phyloP scores from a whole-genome alignment of 2,888 invertebrate species.

The Crioceris asparagi region DNA sequence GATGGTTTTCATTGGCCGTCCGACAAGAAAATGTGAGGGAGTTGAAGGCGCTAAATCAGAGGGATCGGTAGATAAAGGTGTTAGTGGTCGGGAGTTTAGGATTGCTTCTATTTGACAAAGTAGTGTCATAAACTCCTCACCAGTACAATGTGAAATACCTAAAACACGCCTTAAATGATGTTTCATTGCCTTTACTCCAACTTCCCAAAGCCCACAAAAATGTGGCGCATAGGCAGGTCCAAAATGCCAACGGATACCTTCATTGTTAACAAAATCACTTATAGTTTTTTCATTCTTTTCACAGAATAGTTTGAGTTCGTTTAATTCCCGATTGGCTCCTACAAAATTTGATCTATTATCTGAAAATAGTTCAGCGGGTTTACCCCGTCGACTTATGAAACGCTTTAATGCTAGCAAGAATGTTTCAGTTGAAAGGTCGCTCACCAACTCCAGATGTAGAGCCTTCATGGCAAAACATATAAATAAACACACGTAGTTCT shows the following conservation, averaged over 20 bases:
- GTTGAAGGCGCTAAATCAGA: conserved; percentile 12
- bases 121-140: conserved; percentile 22
- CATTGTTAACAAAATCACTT: neutral
- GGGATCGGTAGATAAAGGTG: conserved; percentile 14
- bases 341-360: conserved; percentile 22
- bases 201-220: conserved; percentile 15
- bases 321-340: conserved; percentile 13
- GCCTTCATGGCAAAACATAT: no score
- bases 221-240: conserved; percentile 14
- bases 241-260: conserved; percentile 11
- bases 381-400: conserved; percentile 21
- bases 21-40: conserved; percentile 14
- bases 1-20: no score
- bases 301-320: conserved; percentile 7
- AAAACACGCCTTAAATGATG: conserved; percentile 14
- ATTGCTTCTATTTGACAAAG: conserved; percentile 20
- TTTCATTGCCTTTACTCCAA: conserved; percentile 10
- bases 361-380: conserved; percentile 14
- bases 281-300: conserved; percentile 3
- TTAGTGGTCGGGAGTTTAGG: no score
- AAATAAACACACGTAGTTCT: no score
- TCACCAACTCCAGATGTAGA: no score
- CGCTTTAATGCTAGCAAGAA: no score
- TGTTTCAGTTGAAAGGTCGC: no score
- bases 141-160: conserved; percentile 16